Evolutionary conservation across 2,797 vertebrate species (phyloP).

Genomic region (Momotus momota): DNA sequence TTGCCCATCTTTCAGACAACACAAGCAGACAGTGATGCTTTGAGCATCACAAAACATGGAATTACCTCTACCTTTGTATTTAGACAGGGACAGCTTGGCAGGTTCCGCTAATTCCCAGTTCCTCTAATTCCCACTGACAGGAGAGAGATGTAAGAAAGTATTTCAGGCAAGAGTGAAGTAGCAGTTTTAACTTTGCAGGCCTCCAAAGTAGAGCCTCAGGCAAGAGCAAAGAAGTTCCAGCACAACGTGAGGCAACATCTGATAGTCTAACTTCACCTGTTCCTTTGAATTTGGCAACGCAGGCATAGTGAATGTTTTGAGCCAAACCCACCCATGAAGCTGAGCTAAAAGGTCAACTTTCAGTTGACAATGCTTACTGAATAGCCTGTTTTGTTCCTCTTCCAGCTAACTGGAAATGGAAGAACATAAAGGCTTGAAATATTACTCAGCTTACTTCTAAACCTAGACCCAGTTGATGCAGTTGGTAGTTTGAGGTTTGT

Average conservation of each 20-base stretch:
- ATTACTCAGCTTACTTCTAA: constrained; percentile 62
- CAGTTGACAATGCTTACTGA: background rate
- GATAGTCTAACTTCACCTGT: background rate
- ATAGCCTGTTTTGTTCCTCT: background rate
- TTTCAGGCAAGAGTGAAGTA: background rate
- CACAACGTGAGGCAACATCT: background rate
- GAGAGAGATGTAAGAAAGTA: background rate
- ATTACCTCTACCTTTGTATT: background rate
- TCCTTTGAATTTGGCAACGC: background rate
- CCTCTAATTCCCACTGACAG: background rate
- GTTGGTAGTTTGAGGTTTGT: constrained; percentile 40
- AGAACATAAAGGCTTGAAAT: background rate
- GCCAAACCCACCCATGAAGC: constrained; percentile 20
- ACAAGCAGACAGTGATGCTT: background rate
- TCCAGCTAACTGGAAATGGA: background rate
- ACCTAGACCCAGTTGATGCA: constrained; percentile 62
- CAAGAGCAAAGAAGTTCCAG: constrained; percentile 11
- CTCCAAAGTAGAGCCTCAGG: background rate
- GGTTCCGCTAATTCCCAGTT: background rate
- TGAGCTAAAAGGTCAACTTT: background rate
- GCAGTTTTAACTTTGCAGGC: background rate
- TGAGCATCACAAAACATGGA: background rate
- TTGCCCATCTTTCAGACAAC: background rate
- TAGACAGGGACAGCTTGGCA: background rate
- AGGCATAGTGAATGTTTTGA: background rate